Conservation (phyloP, 2,888 invertebrate genomes). For the Stenchaetothrips biformis region DNA sequence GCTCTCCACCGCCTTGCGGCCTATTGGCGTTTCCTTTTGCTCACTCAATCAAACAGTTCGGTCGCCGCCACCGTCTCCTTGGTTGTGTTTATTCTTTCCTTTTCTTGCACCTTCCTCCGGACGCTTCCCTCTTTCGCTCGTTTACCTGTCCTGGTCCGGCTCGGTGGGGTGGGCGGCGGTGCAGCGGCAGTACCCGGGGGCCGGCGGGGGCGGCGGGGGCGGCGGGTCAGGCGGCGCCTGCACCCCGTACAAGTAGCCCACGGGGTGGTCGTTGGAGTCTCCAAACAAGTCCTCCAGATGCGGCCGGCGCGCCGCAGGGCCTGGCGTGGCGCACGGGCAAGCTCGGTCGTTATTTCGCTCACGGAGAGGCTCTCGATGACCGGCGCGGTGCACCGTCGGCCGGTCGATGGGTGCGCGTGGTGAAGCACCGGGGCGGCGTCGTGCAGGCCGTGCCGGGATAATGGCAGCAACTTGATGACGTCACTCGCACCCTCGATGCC, state of each 20-base stretch:
- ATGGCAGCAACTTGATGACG: too few relatives aligned
- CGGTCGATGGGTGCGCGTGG: too few relatives aligned
- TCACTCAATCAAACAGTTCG: constrained; percentile 6
- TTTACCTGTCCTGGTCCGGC: too few relatives aligned
- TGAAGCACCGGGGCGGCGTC: too few relatives aligned
- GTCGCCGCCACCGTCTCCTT: neutral
- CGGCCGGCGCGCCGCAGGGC: too few relatives aligned
- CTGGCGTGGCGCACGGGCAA: neutral
- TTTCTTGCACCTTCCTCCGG: neutral
- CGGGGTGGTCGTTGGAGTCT: neutral
- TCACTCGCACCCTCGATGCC: too few relatives aligned
- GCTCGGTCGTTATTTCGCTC: neutral
- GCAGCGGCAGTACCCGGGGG: neutral
- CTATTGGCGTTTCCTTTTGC: constrained; percentile 4
- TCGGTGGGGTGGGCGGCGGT: too few relatives aligned
- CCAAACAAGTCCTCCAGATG: neutral
- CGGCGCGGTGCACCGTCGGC: too few relatives aligned
- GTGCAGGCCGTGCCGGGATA: too few relatives aligned
- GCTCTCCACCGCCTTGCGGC: neutral
- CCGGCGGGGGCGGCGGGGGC: neutral
- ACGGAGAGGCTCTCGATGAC: too few relatives aligned
- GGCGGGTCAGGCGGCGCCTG: neutral
- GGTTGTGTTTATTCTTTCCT: constrained; percentile 8
- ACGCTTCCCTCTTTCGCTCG: neutral
- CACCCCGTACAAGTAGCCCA: constrained; percentile 9